Conservation (phyloP, 2,888 invertebrate genomes). For the Panorpa germanica region DNA sequence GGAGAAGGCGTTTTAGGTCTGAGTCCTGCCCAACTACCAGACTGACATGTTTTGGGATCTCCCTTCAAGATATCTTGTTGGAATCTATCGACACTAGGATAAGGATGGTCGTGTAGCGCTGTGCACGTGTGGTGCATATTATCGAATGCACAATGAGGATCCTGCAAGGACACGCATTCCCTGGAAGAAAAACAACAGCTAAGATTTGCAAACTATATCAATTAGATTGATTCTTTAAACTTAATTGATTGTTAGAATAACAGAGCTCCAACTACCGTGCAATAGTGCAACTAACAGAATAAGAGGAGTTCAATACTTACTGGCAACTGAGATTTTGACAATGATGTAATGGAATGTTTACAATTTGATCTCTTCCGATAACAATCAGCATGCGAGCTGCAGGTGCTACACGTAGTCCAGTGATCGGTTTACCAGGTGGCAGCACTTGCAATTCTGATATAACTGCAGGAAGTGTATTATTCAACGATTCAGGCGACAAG, state of each 20-base stretch:
- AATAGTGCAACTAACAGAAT: not conserved
- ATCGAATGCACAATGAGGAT: constrained; percentile 97
- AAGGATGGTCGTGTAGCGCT: constrained; percentile 33
- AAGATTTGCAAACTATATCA: constrained; percentile 8
- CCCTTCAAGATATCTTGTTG: constrained; percentile 56
- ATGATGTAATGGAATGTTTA: constrained; percentile 69
- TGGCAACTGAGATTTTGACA: constrained; percentile 51
- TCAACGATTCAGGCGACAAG: constrained; percentile 34
- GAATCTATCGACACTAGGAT: constrained; percentile 40
- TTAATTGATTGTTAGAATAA: constrained; percentile 3
- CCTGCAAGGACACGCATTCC: constrained; percentile 79
- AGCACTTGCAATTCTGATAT: constrained; percentile 73
- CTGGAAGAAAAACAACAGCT: constrained; percentile 29
- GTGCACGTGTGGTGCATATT: constrained; percentile 39
- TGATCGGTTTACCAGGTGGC: constrained; percentile 45
- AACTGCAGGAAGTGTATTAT: constrained; percentile 39
- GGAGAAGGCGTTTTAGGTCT: constrained; percentile 9
- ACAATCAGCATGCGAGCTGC: constrained; percentile 70
- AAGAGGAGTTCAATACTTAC: constrained; percentile 22
- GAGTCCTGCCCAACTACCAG: too few species aligned
- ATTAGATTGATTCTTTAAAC: constrained; percentile 6
- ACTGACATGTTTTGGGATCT: too few species aligned
- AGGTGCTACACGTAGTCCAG: constrained; percentile 56
- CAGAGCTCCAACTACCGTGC: constrained; percentile 7
- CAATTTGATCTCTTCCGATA: constrained; percentile 71